phyloP scores from a whole-genome alignment of 2,888 invertebrate genomes.

The Augochlorella aurata region DNA sequence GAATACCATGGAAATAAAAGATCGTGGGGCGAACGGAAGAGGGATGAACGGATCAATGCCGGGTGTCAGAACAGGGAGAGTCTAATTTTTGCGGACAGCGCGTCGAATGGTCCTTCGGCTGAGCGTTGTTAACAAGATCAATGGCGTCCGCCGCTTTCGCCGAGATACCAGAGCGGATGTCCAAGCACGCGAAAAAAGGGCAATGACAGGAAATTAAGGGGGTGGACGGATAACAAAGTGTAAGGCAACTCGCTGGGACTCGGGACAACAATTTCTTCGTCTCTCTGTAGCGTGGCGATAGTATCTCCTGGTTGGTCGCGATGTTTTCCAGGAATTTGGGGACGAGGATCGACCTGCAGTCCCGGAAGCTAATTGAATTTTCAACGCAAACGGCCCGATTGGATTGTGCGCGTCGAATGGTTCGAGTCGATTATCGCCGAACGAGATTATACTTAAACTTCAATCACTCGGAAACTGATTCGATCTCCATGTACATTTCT shows the following conservation, averaged over 20 bases:
- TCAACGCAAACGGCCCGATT: slow-evolving; percentile 1
- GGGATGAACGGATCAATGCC: slow-evolving; percentile 30
- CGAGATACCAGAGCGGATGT: neutral
- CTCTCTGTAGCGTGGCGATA: neutral
- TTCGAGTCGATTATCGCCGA: neutral
- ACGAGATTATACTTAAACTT: slow-evolving; percentile 14
- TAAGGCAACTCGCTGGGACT: neutral
- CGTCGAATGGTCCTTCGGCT: neutral
- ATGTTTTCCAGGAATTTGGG: neutral
- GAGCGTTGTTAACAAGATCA: slow-evolving; percentile 33
- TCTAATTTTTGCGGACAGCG: slow-evolving; percentile 30
- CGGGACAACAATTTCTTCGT: neutral
- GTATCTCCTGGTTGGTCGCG: neutral
- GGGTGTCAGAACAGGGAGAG: slow-evolving; percentile 17
- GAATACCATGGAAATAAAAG: slow-evolving; percentile 35
- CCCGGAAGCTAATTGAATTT: slow-evolving; percentile 20
- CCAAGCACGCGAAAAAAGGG: neutral
- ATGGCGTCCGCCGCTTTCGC: neutral
- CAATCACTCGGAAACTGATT: slow-evolving; percentile 15
- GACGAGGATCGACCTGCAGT: neutral
- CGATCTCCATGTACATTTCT: neutral
- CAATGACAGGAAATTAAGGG: slow-evolving; percentile 4
- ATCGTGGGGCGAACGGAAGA: slow-evolving; percentile 5
- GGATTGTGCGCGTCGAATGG: slow-evolving; percentile 8
- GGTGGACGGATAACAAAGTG: neutral